Percentiles rank a stretch among this genome's conserved stretches.
Evolutionary conservation across 2,797 vertebrate species (phyloP).

Genomic region (Chelon auratus): DNA sequence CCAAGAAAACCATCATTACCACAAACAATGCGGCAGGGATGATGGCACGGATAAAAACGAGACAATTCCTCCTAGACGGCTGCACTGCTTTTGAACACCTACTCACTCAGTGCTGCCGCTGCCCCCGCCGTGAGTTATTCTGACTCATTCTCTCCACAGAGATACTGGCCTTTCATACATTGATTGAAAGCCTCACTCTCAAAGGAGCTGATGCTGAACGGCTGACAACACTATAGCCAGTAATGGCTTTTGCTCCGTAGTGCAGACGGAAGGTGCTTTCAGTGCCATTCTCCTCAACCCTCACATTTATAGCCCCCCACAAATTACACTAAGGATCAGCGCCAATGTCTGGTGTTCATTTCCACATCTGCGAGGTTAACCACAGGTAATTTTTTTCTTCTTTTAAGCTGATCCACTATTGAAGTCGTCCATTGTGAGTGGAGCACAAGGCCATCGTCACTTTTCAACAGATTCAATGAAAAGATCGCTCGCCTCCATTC

Average conservation of each 20-base stretch:
- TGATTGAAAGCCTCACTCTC: constrained; percentile 80
- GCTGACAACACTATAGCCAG: constrained; percentile 60
- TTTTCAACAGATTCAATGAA: constrained; percentile 36
- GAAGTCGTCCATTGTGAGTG: constrained; percentile 13
- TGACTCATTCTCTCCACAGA: constrained; percentile 56
- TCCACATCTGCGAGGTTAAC: constrained; percentile 40
- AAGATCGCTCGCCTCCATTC: constrained; percentile 10
- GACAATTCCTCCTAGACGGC: constrained; percentile 54
- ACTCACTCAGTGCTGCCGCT: constrained; percentile 54
- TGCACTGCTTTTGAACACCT: constrained; percentile 59
- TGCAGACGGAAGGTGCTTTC: constrained; percentile 52
- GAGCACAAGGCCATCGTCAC: constrained; percentile 39
- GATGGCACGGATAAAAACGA: constrained; percentile 54
- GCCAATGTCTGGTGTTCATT: constrained; percentile 45
- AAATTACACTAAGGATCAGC: constrained; percentile 51
- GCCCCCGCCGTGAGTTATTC: constrained; percentile 56
- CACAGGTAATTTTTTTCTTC: constrained; percentile 12
- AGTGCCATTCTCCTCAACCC: constrained; percentile 57
- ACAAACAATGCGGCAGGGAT: constrained; percentile 54
- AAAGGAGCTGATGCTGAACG: constrained; percentile 63
- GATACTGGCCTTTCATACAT: constrained; percentile 73
- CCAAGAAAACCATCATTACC: constrained; percentile 58
- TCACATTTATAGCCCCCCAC: constrained; percentile 27
- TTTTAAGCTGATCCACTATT: constrained; percentile 37
- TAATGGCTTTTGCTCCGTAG: constrained; percentile 61